Evolutionary conservation across 2,888 invertebrate species (phyloP), one percentile per base, ranked within the genome.

Genomic region (Ormyrus rosae): DNA sequence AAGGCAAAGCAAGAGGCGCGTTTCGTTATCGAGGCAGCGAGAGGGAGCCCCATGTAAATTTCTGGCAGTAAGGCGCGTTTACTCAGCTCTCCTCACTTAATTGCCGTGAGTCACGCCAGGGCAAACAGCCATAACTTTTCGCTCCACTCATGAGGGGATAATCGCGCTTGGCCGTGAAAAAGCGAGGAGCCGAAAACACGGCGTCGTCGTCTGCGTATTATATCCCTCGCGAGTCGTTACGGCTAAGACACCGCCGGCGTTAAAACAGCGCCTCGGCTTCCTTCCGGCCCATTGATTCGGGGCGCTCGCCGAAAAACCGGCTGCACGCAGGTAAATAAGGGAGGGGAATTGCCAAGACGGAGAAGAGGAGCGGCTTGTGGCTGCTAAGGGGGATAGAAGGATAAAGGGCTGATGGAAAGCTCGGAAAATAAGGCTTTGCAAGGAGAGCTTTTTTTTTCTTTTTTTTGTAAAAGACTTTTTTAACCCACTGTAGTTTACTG

Each of bases 241-340:
- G 55, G 34, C 34, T 53, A 67, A 72, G 71, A 67, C 80, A 75
- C 58, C 68, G 67, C 8, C 13, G 65, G 53, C 65, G 68, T 65
- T 73, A 69, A 79, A 73, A 68, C 73, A 34, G 9, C 50, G 77
- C 85, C 86, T 81, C 84, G 84, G 85, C 87, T 89, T 89, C 88
- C 89, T 84, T 88, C 74, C 81, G 78, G 63, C 84, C 88, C 89
- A 89, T 89, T 89, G 89, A 88, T 88, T 86, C 82, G 83, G 82
- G 45, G n/a, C 11, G 82, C 79, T 83, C 83, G 82, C 81, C 84
- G 82, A 84, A 84, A 84, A 71, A 83, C 82, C 85, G 84, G 34
- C 85, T 34, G 34, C 34, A 34, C 34, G 34, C 88, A 89, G 88
- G 89, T 88, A 89, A 89, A 89, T 87, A 89, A 86, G 86, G 84